Base-by-base conservation (phyloP, 2,113 vertebrate species). In the Oryzias celebensis region DNA sequence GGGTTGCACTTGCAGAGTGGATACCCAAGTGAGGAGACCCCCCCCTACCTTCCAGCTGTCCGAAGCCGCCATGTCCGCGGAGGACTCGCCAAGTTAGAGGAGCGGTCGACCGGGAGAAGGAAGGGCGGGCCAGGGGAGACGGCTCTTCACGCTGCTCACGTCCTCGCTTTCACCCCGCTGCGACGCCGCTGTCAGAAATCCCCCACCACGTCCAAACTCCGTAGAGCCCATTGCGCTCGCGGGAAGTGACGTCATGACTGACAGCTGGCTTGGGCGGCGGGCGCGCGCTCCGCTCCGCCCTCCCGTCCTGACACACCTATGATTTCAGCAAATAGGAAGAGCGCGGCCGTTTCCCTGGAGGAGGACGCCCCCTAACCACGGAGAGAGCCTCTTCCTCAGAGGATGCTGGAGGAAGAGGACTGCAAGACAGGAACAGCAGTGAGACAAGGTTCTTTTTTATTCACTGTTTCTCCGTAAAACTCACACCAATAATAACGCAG, bases 291-390 rank as follows among this genome's bases (percentile, higher is more conserved):
- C 20, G 28, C 42, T 59, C 41, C 68, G 36, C 85, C 81, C 12
- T 36, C 83, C 86, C 83, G 79, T 77, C 46, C 80, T 10, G 88
- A 92, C 91, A 92, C 91, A 92, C 91, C 91, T 87, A 89, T 86
- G 43, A 59, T 82, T 62, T 88, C 58, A 58, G 79, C 91, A 59
- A 92, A 92, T 92, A 45, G 78, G 42, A 57, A 73, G 36, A 23
- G 46, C 1, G 80, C 65, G 24, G 15, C 26, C 2, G 54, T 62
- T 65, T 53, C 47, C 26, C 16, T 64, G 36, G 66, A 23, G 59
- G 54, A 71, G 75, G 71, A 85, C 78, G 81, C 85, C 85, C 82
- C 78, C 85, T 82, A 67, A 80, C 67, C 61, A 26, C 3, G 18
- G 20, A 17, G 50, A 46, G 14, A 13, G 13, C 17, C 14, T 15